Conservation (phyloP, 1,140 invertebrate genomes). For the Atta colombica region DNA sequence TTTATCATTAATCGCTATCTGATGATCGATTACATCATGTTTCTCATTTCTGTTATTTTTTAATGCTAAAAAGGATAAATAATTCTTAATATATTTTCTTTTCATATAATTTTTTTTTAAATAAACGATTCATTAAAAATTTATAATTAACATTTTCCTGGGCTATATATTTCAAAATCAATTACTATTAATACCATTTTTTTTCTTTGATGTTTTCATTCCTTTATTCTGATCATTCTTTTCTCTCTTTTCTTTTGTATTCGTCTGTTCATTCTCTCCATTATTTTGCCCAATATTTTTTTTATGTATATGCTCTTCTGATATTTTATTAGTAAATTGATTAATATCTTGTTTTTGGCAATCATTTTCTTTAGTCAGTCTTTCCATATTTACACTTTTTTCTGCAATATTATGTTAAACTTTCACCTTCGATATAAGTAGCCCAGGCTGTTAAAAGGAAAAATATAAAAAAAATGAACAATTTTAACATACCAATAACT, state of each 20-base stretch:
- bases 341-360: constrained; percentile 83
- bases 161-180: not conserved
- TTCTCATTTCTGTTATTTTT: constrained; percentile 28
- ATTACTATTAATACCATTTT: constrained; percentile 4
- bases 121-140: not conserved
- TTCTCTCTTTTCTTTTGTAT: constrained; percentile 36
- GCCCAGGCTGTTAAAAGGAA: constrained; percentile 17
- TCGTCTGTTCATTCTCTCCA: not conserved
- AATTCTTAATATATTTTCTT: not conserved
- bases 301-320: constrained; percentile 69
- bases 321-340: constrained; percentile 78
- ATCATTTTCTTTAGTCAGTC: constrained; percentile 82
- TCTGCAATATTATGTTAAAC: constrained; percentile 80
- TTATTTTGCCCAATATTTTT: constrained; percentile 42
- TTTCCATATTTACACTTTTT: constrained; percentile 86
- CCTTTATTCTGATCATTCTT: constrained; percentile 70
- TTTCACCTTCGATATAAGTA: not conserved
- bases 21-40: not conserved
- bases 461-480: constrained; percentile 46
- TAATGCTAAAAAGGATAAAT: constrained; percentile 16
- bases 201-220: constrained; percentile 63
- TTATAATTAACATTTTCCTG: not conserved
- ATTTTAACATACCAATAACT: constrained; percentile 83
- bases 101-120: not conserved
- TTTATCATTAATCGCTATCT: constrained; percentile 13